Conservation (phyloP, 2,113 vertebrate genomes). For the Salvator merianae region DNA sequence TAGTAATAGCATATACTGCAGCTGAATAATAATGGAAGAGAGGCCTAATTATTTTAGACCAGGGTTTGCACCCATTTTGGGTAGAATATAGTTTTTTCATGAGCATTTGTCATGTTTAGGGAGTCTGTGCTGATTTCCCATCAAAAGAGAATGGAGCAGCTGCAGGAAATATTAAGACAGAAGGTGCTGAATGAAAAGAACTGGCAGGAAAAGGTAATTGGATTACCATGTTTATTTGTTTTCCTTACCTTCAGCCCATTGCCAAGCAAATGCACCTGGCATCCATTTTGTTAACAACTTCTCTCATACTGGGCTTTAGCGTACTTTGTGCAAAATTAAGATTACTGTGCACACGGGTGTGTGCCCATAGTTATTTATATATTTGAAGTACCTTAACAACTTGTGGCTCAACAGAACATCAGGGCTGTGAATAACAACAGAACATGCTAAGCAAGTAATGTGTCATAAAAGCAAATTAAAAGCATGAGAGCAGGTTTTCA, state of each 20-base stretch:
- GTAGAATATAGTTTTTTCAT: conserved; percentile 1
- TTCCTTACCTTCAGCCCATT: not conserved
- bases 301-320: not conserved
- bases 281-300: conserved; percentile 10
- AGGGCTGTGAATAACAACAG: not conserved
- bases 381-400: not conserved
- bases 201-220: conserved; percentile 82
- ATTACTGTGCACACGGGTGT: not conserved
- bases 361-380: not conserved
- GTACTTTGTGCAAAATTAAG: not conserved
- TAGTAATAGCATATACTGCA: not conserved
- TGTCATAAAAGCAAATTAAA: not conserved
- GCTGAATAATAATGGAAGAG: not conserved
- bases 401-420: not conserved
- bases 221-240: not conserved
- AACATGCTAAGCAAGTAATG: not conserved
- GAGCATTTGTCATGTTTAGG: conserved; percentile 72
- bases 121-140: conserved; percentile 77
- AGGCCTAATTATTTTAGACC: not conserved
- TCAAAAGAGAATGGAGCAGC: conserved; percentile 75
- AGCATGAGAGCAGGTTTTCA: not conserved
- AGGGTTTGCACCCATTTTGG: not conserved
- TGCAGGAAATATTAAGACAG: conserved; percentile 78
- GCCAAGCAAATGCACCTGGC: not conserved
- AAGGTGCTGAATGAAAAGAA: conserved; percentile 71